These are phyloP conservation scores for Aphidius colemani DNA, from an alignment of 2,888 invertebrate species.

Conservation along the genomic window DNA sequence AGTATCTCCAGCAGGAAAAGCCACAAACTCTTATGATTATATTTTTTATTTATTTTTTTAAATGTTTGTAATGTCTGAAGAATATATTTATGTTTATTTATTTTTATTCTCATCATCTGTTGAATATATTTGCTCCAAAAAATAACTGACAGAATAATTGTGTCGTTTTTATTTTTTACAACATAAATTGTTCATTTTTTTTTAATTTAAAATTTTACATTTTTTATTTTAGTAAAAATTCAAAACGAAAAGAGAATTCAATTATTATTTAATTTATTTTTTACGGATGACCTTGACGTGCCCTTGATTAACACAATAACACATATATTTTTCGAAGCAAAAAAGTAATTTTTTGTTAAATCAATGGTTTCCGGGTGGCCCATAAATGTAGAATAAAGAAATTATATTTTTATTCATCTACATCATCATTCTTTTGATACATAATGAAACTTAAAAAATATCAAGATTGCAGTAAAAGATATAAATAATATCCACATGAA, in stretches of 20 bases:
- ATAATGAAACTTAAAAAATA: neutral
- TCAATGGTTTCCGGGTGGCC: neutral
- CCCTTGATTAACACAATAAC: conserved; percentile 18
- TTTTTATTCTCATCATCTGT: too few relatives aligned
- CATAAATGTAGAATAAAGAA: neutral
- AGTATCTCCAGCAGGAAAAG: too few relatives aligned
- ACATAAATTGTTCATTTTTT: neutral
- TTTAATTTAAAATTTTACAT: neutral
- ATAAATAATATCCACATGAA: conserved; percentile 5
- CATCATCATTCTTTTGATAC: neutral
- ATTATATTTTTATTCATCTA: neutral
- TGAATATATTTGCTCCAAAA: too few relatives aligned
- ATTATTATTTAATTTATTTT: conserved; percentile 4
- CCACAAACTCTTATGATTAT: too few relatives aligned
- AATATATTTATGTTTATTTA: too few relatives aligned
- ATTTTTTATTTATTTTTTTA: too few relatives aligned
- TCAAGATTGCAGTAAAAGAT: neutral
- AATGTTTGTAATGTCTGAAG: too few relatives aligned
- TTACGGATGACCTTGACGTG: conserved; percentile 25
- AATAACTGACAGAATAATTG: too few relatives aligned
- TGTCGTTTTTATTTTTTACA: conserved; percentile 2
- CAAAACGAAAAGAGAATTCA: neutral
- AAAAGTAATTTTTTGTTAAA: neutral
- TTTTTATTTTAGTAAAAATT: neutral
- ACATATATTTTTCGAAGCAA: neutral